These are phyloP conservation scores for Nothobranchius kuhntae DNA, from an alignment of 2,113 vertebrate genomes.

Conservation along the genomic window DNA sequence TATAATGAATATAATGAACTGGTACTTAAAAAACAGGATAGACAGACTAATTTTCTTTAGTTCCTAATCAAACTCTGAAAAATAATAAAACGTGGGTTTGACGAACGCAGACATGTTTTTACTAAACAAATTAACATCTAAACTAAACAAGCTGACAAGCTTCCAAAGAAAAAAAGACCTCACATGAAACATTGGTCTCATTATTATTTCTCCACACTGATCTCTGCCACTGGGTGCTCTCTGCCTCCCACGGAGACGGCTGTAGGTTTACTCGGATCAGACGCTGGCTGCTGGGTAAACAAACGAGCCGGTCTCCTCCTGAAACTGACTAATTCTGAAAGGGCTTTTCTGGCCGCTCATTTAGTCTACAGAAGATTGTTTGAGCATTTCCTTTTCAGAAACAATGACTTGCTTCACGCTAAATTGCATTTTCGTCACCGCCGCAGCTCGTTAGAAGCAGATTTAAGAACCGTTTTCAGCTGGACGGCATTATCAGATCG, in stretches of 20 bases:
- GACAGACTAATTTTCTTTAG: neutral
- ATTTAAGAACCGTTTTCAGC: neutral
- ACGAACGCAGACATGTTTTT: neutral
- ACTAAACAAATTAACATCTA: conserved; percentile 35
- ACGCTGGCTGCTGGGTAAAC: conserved; percentile 36
- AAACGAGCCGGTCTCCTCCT: conserved; percentile 17
- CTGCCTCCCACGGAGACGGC: conserved; percentile 46
- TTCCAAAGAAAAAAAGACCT: neutral
- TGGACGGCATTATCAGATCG: neutral
- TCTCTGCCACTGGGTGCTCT: conserved; percentile 30
- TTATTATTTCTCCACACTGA: conserved; percentile 51
- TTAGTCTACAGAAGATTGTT: neutral
- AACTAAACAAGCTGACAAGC: conserved; percentile 12
- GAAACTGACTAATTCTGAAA: conserved; percentile 14
- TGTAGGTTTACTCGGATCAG: conserved; percentile 43
- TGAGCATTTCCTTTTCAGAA: neutral
- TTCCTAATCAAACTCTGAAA: too few species aligned
- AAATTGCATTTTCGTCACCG: neutral
- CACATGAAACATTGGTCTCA: conserved; percentile 14
- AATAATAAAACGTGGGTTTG: neutral
- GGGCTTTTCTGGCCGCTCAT: conserved; percentile 10
- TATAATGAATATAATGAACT: neutral
- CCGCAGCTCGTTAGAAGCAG: neutral
- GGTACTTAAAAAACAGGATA: neutral
- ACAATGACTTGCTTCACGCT: conserved; percentile 1